phyloP scores from a whole-genome alignment of 2,113 vertebrate species.

The Platanista minor region DNA sequence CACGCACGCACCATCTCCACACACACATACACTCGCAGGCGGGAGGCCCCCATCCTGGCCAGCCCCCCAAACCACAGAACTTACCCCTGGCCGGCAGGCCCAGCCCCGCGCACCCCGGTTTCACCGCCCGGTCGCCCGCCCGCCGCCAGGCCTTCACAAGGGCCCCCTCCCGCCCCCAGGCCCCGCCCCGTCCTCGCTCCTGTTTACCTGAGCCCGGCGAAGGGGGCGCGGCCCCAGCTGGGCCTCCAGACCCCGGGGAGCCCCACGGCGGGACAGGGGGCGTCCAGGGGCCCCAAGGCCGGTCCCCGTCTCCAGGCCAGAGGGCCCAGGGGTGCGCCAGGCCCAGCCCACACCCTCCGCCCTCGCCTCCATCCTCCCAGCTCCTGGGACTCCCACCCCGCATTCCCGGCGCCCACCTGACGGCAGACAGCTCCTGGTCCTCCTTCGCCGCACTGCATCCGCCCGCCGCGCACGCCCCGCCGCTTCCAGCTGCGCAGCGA shows the following conservation, averaged over 20 bases:
- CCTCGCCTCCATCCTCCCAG: not conserved
- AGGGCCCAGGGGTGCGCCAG: not conserved
- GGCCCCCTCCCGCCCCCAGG: not conserved
- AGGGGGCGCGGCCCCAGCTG: not conserved
- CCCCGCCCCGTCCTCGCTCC: slow-evolving; percentile 36
- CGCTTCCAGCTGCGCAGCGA: not conserved
- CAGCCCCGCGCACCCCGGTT: not conserved
- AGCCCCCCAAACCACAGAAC: not conserved
- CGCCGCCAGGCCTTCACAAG: not conserved
- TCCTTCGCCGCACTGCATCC: not conserved
- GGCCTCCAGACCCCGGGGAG: not conserved
- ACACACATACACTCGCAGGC: not conserved
- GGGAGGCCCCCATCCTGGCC: not conserved
- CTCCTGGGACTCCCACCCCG: not conserved
- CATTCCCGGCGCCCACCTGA: slow-evolving; percentile 21
- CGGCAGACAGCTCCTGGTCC: not conserved
- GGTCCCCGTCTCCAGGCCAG: not conserved
- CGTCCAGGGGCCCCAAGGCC: not conserved
- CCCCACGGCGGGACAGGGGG: not conserved
- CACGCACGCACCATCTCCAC: not conserved
- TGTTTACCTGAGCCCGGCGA: slow-evolving; percentile 54
- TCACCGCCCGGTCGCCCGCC: not conserved
- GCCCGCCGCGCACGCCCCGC: not conserved
- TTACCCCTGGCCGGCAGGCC: not conserved
- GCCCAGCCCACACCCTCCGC: not conserved